Evolutionary conservation across 2,797 vertebrate species (phyloP), one percentile per base, ranked within the genome.

Genomic region (Tolypeutes matacus): DNA sequence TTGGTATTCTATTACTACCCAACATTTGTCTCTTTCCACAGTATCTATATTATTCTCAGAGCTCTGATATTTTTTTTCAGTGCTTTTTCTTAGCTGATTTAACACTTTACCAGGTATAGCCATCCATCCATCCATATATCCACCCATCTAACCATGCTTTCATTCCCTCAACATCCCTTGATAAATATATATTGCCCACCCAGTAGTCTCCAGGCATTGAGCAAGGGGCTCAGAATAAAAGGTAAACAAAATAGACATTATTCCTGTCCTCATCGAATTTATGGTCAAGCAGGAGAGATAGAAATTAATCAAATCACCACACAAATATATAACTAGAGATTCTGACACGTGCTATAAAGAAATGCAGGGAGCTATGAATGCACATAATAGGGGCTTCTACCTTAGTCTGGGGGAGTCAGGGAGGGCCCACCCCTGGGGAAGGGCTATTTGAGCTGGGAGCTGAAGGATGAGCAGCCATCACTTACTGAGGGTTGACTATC

Each of bases 251-350:
- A 65, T 0, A 77, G 39, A n/a, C 31, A 34, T 13, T 3, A 11
- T 15, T 53, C 12, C 13, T 94, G 29, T 11, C 64, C 39, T 88
- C 21, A 34, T 36, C 27, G 65, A 49, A 25, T 42, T 85, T 67
- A 58, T 9, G 42, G 25, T 49, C 51, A 56, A 72, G 51, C 21
- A 70, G 36, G 15, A 29, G 18, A 94, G 69, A 42, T 14, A 53
- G n/a, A 86, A 86, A 91, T 83, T 42, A 95, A 86, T 85, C 42
- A 53, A 67, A 86, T 36, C 64, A 29, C 58, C 29, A 53, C 18
- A 42, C 29, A 72, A 7, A 31, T 21, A 25, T 12, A 6, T 7
- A 51, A 39, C 18, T 81, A 46, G 23, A 58, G 70, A 83, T 8
- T 31, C 36, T 84, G 53, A 27, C 6, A 29, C 29, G 14, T 64